phyloP scores from a whole-genome alignment of 2,797 vertebrate genomes.

The Distichodus sexfasciatus region DNA sequence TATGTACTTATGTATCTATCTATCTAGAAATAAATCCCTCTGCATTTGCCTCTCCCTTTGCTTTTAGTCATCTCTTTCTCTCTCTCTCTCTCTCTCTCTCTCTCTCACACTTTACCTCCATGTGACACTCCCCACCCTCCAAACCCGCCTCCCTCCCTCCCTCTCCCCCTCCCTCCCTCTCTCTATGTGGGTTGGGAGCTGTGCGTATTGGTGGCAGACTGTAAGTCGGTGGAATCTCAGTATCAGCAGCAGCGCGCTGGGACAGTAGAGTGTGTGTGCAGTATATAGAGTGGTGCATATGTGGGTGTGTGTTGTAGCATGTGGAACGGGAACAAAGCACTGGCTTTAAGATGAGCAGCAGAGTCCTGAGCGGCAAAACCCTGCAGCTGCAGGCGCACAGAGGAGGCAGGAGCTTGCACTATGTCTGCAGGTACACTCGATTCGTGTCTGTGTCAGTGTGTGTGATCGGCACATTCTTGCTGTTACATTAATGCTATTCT shows the following conservation, averaged over 20 bases:
- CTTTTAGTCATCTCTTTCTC: background rate
- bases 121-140: too few species aligned
- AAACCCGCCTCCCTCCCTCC: constrained; percentile 54
- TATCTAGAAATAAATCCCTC: too few species aligned
- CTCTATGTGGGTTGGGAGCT: constrained; percentile 38
- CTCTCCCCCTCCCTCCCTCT: constrained; percentile 47
- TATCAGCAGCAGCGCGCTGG: background rate
- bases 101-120: too few species aligned
- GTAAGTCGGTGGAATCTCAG: background rate
- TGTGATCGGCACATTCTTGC: too few species aligned
- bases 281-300: background rate
- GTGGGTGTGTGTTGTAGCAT: constrained; percentile 52
- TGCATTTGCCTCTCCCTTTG: too few species aligned
- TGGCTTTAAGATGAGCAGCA: constrained; percentile 72
- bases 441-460: background rate
- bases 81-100: constrained; percentile 34
- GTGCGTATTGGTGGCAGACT: constrained; percentile 58
- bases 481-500: too few species aligned
- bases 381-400: constrained; percentile 75
- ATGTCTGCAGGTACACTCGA: constrained; percentile 73
- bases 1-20: too few species aligned
- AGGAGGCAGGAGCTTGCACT: constrained; percentile 75
- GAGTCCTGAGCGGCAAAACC: constrained; percentile 76
- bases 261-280: background rate
- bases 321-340: constrained; percentile 63